A percentile compares a stretch with the other conserved stretches of the same genome.
Evolutionary conservation across 2,797 vertebrate species (phyloP).

Genomic region (Jordanella pulchra): DNA sequence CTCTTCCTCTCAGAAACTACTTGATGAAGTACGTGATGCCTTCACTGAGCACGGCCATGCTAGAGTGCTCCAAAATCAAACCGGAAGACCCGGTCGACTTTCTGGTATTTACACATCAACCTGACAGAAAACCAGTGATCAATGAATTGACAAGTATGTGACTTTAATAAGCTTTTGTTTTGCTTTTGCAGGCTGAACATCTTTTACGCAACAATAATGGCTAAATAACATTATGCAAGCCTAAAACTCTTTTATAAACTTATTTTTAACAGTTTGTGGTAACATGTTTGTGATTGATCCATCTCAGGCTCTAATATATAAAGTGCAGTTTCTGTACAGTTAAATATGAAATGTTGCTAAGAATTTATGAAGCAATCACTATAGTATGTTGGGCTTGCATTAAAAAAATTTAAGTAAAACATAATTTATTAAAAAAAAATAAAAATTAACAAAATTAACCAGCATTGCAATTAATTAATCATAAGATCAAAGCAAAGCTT

Average conservation of each 20-base stretch:
- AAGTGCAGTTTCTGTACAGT: background rate
- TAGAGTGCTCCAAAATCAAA: conserved; percentile 85
- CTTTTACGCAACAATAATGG: conserved; percentile 84
- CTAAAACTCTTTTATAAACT: background rate
- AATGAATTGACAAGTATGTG: background rate
- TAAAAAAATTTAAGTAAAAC: background rate
- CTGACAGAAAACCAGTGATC: background rate
- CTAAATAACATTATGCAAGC: background rate
- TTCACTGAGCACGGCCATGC: conserved; percentile 84
- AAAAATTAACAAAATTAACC: background rate
- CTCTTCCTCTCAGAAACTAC: conserved; percentile 88
- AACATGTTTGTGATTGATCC: background rate
- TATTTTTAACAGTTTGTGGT: background rate
- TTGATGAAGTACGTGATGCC: conserved; percentile 94
- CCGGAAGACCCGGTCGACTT: conserved; percentile 92
- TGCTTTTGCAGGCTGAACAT: conserved; percentile 87
- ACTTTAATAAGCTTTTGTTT: conserved; percentile 13
- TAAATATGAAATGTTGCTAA: background rate
- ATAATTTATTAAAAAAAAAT: background rate
- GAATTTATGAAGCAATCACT: too few relatives aligned
- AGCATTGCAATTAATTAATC: background rate
- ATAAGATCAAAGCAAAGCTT: background rate
- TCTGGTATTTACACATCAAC: conserved; percentile 77
- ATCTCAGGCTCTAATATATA: background rate
- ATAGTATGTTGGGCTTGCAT: too few relatives aligned